Conservation (phyloP, 2,888 invertebrate species). For the Glyphotaelius pellucidus region DNA sequence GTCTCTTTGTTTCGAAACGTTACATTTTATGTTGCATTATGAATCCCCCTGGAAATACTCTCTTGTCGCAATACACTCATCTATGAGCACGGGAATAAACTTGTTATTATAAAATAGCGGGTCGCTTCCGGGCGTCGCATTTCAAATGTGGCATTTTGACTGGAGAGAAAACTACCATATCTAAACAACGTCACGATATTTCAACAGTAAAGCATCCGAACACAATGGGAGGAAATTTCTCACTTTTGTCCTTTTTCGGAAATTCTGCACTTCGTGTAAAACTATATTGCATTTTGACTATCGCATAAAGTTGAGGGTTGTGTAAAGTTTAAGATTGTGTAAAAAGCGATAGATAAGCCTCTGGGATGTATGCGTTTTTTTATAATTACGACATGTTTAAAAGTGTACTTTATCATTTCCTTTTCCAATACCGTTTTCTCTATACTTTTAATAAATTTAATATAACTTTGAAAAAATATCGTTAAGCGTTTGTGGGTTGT, state of each 20-base stretch:
- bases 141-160: background rate
- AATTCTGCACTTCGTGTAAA: background rate
- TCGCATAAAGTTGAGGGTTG: no score
- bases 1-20: background rate
- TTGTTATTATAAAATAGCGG: background rate
- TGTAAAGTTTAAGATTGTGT: background rate
- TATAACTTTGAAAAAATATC: no score
- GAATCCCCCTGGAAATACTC: background rate
- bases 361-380: background rate
- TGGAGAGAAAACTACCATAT: background rate
- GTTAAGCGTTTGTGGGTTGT: no score
- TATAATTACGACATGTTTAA: no score
- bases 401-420: no score
- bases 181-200: background rate
- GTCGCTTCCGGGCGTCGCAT: background rate
- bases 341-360: background rate
- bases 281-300: background rate
- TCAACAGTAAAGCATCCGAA: background rate
- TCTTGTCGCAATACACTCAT: background rate
- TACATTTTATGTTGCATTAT: background rate
- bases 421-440: no score
- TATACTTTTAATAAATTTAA: no score
- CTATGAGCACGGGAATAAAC: constrained; percentile 1
- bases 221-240: background rate
- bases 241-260: background rate